A percentile compares a stretch with the other conserved stretches of the same genome.
Evolutionary conservation across 2,113 vertebrate species (phyloP).

Genomic region (Gymnobelideus leadbeateri): DNA sequence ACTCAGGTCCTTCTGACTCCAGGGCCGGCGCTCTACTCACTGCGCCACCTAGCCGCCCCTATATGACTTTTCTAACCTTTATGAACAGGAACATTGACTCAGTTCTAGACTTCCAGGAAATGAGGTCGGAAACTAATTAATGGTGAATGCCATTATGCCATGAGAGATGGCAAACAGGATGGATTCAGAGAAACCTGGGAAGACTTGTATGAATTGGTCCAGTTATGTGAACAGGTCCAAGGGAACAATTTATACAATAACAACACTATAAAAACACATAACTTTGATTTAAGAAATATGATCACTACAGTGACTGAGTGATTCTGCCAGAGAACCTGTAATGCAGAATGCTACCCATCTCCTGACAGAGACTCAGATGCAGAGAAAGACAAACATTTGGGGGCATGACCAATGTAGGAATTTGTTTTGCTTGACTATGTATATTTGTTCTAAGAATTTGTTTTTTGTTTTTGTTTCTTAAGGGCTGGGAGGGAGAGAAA

Average conservation of each 20-base stretch:
- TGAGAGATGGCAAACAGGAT: neutral
- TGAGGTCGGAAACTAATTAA: neutral
- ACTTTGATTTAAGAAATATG: neutral
- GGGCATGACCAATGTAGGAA: neutral
- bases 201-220: neutral
- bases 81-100: constrained; percentile 6
- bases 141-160: neutral
- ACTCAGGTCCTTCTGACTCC: no score
- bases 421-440: neutral
- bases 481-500: neutral
- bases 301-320: neutral
- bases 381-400: neutral
- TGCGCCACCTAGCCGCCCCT: no score
- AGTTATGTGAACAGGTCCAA: neutral
- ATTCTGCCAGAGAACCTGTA: neutral
- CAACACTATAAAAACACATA: neutral
- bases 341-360: neutral
- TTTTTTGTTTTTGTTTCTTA: neutral
- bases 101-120: neutral
- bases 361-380: neutral
- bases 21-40: no score
- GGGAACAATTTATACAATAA: neutral
- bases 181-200: neutral
- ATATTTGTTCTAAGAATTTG: neutral
- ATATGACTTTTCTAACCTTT: neutral